A percentile compares a stretch with the other conserved stretches of the same genome.
phyloP scores from a whole-genome alignment of 2,888 invertebrate species.

The Tanytarsus gracilentus region DNA sequence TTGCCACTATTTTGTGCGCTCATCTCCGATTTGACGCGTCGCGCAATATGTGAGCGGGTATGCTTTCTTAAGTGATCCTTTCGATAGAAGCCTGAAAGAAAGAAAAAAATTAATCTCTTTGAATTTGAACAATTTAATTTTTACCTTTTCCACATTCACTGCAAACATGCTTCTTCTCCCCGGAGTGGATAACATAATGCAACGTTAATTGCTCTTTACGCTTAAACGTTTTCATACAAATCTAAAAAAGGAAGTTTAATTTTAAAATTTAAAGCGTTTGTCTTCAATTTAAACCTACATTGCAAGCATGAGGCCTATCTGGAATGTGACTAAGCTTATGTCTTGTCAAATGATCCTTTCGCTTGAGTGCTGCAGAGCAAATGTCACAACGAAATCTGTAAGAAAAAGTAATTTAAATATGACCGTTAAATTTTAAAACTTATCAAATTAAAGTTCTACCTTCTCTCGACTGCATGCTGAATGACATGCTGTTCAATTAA shows the following conservation, averaged over 20 bases:
- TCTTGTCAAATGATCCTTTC: constrained; percentile 76
- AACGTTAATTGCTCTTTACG: constrained; percentile 80
- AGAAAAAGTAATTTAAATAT: constrained; percentile 8
- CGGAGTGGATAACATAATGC: constrained; percentile 84
- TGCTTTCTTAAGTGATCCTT: constrained; percentile 81
- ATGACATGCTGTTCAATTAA: constrained; percentile 76
- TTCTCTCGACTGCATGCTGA: constrained; percentile 74
- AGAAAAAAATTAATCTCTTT: neutral
- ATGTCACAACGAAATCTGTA: constrained; percentile 76
- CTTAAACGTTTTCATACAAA: constrained; percentile 80
- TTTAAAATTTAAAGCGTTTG: neutral
- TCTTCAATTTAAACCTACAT: constrained; percentile 43
- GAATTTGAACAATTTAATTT: constrained; percentile 17
- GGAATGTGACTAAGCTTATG: constrained; percentile 85
- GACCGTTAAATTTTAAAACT: neutral
- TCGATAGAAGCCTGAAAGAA: constrained; percentile 61
- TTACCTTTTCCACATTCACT: constrained; percentile 77
- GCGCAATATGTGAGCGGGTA: constrained; percentile 73
- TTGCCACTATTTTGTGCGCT: constrained; percentile 56
- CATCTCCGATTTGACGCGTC: constrained; percentile 74
- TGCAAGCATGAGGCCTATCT: constrained; percentile 78
- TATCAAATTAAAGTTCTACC: constrained; percentile 39
- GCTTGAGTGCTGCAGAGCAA: constrained; percentile 77
- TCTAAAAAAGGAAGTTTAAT: constrained; percentile 34
- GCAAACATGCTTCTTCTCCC: constrained; percentile 78